These are phyloP conservation scores for Australoheros scitulus DNA, from an alignment of 2,113 vertebrate species.

Conservation along the genomic window DNA sequence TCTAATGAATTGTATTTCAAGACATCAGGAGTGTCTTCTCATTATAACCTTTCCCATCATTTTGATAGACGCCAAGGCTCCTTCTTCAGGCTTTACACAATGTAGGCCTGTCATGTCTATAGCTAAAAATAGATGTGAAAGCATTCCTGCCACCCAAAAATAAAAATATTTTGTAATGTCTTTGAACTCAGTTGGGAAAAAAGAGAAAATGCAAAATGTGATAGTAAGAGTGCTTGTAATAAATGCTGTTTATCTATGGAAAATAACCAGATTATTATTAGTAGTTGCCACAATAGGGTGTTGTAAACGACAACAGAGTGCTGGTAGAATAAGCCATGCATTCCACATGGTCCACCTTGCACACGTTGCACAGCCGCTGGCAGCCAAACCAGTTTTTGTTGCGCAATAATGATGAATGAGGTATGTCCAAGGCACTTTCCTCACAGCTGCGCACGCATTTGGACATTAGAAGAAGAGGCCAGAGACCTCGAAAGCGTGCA, in stretches of 20 bases:
- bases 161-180: neutral
- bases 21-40: neutral
- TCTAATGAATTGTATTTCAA: neutral
- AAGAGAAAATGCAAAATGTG: neutral
- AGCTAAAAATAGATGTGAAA: constrained; percentile 43
- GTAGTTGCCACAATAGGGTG: neutral
- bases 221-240: neutral
- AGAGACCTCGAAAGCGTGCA: constrained; percentile 10
- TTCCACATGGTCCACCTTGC: constrained; percentile 60
- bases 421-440: constrained; percentile 34
- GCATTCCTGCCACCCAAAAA: neutral
- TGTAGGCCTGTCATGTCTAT: neutral
- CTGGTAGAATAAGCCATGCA: constrained; percentile 23
- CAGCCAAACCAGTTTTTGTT: constrained; percentile 74
- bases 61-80: constrained; percentile 1
- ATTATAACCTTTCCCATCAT: constrained; percentile 21
- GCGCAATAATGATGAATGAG: constrained; percentile 43
- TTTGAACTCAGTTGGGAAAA: neutral
- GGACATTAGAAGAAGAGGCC: neutral
- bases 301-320: neutral
- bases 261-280: constrained; percentile 6
- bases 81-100: constrained; percentile 18
- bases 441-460: constrained; percentile 19
- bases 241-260: neutral
- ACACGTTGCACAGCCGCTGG: constrained; percentile 41